Evolutionary conservation across 2,113 vertebrate genomes (phyloP).

Genomic region (Calypte anna): DNA sequence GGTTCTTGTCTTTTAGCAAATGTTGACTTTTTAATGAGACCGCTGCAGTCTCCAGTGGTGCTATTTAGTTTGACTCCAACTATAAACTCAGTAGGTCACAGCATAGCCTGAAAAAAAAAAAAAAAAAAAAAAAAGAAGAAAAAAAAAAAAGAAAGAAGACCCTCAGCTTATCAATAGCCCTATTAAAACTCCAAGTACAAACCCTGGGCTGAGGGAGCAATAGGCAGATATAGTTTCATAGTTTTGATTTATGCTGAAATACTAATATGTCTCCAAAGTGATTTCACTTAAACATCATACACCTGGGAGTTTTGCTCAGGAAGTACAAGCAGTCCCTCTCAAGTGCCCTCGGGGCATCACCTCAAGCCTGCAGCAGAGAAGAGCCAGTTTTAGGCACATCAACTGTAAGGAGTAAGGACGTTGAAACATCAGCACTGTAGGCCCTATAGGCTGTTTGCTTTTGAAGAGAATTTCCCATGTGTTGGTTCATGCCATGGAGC

Average conservation of each 20-base stretch:
- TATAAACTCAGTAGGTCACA: slow-evolving; percentile 28
- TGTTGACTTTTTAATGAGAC: slow-evolving; percentile 6
- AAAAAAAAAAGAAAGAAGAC: no score
- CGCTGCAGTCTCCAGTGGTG: background rate
- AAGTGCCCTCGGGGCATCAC: background rate
- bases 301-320: background rate
- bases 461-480: background rate
- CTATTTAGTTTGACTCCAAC: slow-evolving; percentile 17
- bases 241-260: background rate
- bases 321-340: background rate
- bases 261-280: background rate
- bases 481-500: background rate
- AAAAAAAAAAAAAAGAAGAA: background rate
- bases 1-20: slow-evolving; percentile 1
- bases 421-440: background rate
- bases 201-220: background rate
- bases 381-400: background rate
- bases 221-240: background rate
- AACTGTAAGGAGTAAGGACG: background rate
- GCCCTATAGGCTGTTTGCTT: background rate
- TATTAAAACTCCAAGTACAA: background rate
- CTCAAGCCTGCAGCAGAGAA: background rate
- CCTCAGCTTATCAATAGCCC: background rate
- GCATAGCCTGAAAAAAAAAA: background rate
- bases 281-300: background rate